Evolutionary conservation across 2,888 invertebrate genomes (phyloP).

Genomic region (Orthosia gracilis): DNA sequence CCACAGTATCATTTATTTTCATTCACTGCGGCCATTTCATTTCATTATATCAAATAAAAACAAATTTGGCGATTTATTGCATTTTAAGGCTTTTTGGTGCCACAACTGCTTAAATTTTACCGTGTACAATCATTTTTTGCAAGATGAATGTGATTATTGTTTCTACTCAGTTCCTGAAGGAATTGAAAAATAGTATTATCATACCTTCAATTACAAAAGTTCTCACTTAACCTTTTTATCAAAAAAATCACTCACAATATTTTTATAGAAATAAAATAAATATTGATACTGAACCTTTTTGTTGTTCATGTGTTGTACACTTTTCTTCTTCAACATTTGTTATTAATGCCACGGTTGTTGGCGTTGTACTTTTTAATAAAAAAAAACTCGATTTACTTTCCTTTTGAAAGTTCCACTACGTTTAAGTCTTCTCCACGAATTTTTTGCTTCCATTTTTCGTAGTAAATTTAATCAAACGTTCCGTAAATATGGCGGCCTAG

Average conservation of each 20-base stretch:
- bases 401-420: constrained; percentile 1
- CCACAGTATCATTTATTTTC: too few species aligned
- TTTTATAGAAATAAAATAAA: background rate
- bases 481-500: constrained; percentile 1
- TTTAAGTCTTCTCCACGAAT: constrained; percentile 4
- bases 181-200: too few species aligned
- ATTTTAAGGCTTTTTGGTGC: constrained; percentile 1
- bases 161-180: too few species aligned
- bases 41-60: too few species aligned
- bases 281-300: too few species aligned
- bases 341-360: constrained; percentile 5
- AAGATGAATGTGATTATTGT: too few species aligned
- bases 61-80: too few species aligned
- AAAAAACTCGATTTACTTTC: background rate
- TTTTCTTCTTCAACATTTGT: constrained; percentile 4
- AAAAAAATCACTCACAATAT: too few species aligned
- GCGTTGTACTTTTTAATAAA: background rate
- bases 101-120: background rate
- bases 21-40: too few species aligned
- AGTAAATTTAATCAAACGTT: background rate
- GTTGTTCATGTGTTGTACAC: background rate
- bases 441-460: background rate
- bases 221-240: too few species aligned
- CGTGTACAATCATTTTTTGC: too few species aligned
- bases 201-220: too few species aligned